These are phyloP conservation scores for Lepidotrigona ventralis DNA, from an alignment of 1,140 invertebrate species.

Conservation along the genomic window DNA sequence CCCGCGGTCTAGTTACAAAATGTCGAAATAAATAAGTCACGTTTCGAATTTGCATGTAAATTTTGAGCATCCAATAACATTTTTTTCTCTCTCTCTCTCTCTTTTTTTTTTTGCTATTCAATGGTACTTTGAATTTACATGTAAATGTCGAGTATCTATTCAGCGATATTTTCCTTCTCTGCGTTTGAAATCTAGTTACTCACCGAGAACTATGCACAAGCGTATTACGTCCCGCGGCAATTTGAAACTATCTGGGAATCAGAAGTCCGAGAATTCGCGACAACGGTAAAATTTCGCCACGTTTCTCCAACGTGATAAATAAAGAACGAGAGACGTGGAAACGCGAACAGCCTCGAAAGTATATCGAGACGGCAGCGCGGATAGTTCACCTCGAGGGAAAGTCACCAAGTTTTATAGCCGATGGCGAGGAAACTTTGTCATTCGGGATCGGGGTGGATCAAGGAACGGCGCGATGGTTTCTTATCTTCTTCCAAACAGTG, in stretches of 20 bases:
- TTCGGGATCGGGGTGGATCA: constrained; percentile 19
- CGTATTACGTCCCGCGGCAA: neutral
- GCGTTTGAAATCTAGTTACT: no score
- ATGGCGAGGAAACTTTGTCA: neutral
- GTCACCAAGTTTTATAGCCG: constrained; percentile 21
- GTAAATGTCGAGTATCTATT: neutral
- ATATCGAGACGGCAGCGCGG: neutral
- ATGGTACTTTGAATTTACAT: neutral
- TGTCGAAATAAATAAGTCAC: neutral
- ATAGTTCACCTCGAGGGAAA: neutral
- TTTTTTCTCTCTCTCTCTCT: no score
- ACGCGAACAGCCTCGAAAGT: neutral
- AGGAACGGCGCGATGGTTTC: neutral
- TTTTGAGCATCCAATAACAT: neutral
- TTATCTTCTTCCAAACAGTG: constrained; percentile 34
- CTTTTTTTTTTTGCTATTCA: neutral
- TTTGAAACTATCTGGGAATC: neutral
- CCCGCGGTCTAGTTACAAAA: no score
- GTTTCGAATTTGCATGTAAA: constrained; percentile 1
- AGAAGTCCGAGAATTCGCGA: neutral
- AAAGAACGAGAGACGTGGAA: neutral
- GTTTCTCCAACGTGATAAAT: neutral
- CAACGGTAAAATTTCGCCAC: neutral
- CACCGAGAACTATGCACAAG: neutral
- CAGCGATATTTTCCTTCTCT: neutral